Base-by-base conservation (phyloP, 1,140 invertebrate species). In the Magallana angulata region DNA sequence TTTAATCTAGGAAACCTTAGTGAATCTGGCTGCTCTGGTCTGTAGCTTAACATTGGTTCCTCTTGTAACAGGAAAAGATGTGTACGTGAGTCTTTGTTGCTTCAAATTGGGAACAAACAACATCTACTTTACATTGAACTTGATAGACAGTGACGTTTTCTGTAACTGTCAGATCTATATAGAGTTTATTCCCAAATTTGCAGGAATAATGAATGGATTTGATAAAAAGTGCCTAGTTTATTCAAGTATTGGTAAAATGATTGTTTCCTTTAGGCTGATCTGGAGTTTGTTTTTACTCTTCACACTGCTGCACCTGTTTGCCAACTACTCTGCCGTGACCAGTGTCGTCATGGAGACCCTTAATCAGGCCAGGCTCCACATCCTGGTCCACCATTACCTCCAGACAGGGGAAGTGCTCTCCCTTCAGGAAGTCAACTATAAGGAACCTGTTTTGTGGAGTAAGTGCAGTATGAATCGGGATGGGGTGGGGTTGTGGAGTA, bases 251-350 rank as follows among this genome's bases (percentile, higher is more conserved):
- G 16, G 30, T 36, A 16, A 12, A 18, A 36, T 11, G 30, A 24
- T 24, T 24, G 24, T 48, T 48, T 48, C 36, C 95, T 95, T 88
- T 92, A 97, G 96, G 64, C 94, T 96, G 86, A 95, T 97, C 68
- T 97, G 97, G 96, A 94, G 94, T 56, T 90, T 98, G 8, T 98
- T 97, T 94, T 86, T 96, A 36, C 71, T 97, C 1, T 96, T 98
- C 91, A 97, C 97, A n/a, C 90, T 95, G 36, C 91, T 98, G 30
- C 98, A 99, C 95, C 95, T 99, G 1, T 96, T 96, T 93, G 96
- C 97, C 7, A 99, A 99, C 95, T 98, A 98, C 92, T 95, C 96
- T 89, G 98, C 98, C 9, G 97, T 99, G 0, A 96, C 96, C 90
- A 95, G 97, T 6, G 94, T 97, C 94, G 96, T 89, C 90, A 96